Percentiles rank a stretch among this genome's conserved stretches.
These are phyloP conservation scores for Chaetodon trifascialis DNA, from an alignment of 2,113 vertebrate genomes.

Conservation along the genomic window DNA sequence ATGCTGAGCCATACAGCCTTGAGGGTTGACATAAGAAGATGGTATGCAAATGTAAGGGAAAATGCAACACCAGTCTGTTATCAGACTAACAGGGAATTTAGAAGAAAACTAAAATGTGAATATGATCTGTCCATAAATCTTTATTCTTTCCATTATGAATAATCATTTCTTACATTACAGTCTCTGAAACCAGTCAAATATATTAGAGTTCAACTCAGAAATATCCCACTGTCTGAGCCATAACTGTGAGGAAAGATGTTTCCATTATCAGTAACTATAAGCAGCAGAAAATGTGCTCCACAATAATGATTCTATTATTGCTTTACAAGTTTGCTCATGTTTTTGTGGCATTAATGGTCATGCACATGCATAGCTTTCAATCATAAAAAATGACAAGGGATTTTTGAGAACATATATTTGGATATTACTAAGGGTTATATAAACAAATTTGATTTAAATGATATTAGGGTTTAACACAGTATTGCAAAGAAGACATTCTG, in stretches of 20 bases:
- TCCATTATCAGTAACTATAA: conserved; percentile 64
- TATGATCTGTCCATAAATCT: conserved; percentile 58
- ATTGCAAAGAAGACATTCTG: conserved; percentile 38
- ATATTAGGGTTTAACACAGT: conserved; percentile 28
- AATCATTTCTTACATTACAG: conserved; percentile 61
- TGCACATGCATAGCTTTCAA: conserved; percentile 12
- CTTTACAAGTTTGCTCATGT: background rate
- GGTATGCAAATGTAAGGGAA: background rate
- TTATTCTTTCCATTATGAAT: conserved; percentile 71
- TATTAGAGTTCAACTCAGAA: conserved; percentile 56
- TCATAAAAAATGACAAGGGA: conserved; percentile 20
- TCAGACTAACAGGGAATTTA: background rate
- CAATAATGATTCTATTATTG: conserved; percentile 25
- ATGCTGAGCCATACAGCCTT: background rate
- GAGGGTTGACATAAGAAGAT: background rate
- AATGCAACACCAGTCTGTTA: background rate
- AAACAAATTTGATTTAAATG: conserved; percentile 34
- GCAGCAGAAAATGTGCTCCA: conserved; percentile 58
- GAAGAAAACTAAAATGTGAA: background rate
- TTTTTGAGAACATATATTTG: conserved; percentile 26
- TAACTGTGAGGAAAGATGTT: conserved; percentile 35
- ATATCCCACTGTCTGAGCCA: conserved; percentile 52
- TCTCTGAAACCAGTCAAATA: conserved; percentile 64
- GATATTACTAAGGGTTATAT: conserved; percentile 26
- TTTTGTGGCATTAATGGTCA: conserved; percentile 20